These are phyloP conservation scores for Oreohelix idahoensis DNA, from an alignment of 1,140 invertebrate genomes.

Conservation along the genomic window DNA sequence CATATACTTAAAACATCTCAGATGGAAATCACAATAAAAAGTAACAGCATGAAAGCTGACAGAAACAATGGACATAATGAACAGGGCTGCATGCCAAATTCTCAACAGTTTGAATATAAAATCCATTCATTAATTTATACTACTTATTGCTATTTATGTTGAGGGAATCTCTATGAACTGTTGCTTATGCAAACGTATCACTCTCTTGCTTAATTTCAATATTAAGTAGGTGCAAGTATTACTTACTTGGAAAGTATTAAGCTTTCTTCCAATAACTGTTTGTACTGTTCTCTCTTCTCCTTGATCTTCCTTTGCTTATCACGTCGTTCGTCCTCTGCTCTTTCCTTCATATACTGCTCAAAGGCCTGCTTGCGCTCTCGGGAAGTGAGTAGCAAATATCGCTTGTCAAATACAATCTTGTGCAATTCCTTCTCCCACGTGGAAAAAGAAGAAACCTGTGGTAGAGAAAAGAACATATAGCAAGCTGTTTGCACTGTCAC, in stretches of 20 bases:
- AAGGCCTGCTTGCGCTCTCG: slow-evolving; percentile 94
- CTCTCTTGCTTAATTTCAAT: too few relatives aligned
- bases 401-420: slow-evolving; percentile 98
- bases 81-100: not conserved
- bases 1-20: too few relatives aligned
- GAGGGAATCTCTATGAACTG: too few relatives aligned
- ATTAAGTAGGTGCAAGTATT: too few relatives aligned
- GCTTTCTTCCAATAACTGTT: slow-evolving; percentile 89
- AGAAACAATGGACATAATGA: not conserved
- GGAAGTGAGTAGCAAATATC: slow-evolving; percentile 90
- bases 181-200: too few relatives aligned
- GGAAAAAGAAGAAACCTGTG: slow-evolving; percentile 94
- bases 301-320: slow-evolving; percentile 96
- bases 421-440: slow-evolving; percentile 99
- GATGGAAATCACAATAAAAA: too few relatives aligned
- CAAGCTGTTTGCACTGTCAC: not conserved
- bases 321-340: slow-evolving; percentile 95
- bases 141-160: too few relatives aligned
- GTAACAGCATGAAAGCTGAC: not conserved
- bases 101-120: too few relatives aligned
- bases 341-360: slow-evolving; percentile 97
- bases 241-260: slow-evolving; percentile 93
- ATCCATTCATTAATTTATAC: not conserved
- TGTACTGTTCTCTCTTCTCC: slow-evolving; percentile 92
- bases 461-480: not conserved